Evolutionary conservation across 2,888 invertebrate genomes (phyloP).

Genomic region (Danaus chrysippus): DNA sequence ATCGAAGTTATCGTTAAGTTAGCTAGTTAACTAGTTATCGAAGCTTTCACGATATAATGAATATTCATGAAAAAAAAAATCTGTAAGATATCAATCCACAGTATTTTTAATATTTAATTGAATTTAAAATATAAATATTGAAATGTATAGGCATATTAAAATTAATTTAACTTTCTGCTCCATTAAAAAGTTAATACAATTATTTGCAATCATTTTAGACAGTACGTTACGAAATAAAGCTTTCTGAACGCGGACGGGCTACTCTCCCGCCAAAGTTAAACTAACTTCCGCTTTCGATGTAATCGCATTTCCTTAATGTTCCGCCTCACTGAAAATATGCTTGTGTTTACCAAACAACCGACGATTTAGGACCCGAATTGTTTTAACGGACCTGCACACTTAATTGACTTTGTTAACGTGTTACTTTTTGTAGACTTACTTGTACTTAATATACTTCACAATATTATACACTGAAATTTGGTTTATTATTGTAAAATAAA

Average conservation of each 20-base stretch:
- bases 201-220: neutral
- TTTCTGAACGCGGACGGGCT: slow-evolving; percentile 40
- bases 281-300: slow-evolving; percentile 65
- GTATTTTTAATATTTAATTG: no score
- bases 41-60: no score
- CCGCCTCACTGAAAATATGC: slow-evolving; percentile 52
- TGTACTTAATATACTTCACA: no score
- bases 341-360: slow-evolving; percentile 34
- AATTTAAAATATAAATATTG: neutral
- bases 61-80: no score
- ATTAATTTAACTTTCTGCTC: neutral
- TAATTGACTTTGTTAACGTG: neutral
- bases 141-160: neutral
- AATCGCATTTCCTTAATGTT: slow-evolving; percentile 69
- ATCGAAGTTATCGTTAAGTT: no score
- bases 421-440: neutral
- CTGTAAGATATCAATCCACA: no score
- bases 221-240: neutral
- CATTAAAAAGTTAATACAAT: neutral
- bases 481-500: no score
- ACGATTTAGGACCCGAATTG: slow-evolving; percentile 29
- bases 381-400: slow-evolving; percentile 21
- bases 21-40: no score
- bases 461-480: no score
- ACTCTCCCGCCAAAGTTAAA: slow-evolving; percentile 57